These are phyloP conservation scores for Epistrophella euchroma DNA, from an alignment of 2,888 invertebrate genomes.

Conservation along the genomic window DNA sequence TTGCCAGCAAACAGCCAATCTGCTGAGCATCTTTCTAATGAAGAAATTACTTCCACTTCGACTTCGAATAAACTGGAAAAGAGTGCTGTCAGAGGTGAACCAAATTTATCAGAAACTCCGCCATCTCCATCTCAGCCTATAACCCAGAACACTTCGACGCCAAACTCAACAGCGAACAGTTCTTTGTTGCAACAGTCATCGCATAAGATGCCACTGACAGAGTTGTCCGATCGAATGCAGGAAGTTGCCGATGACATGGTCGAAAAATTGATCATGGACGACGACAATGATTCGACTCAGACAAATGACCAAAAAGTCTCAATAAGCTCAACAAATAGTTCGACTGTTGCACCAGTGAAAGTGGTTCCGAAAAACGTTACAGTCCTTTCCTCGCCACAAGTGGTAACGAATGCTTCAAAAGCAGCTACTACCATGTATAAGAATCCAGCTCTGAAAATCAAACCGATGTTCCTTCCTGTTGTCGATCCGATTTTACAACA, in stretches of 20 bases:
- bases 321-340: slow-evolving; percentile 36
- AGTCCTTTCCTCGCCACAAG: slow-evolving; percentile 53
- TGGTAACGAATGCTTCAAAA: slow-evolving; percentile 76
- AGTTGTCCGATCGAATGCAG: slow-evolving; percentile 85
- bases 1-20: neutral
- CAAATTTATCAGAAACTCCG: slow-evolving; percentile 40
- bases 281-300: slow-evolving; percentile 82
- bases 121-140: slow-evolving; percentile 32
- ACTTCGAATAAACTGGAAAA: slow-evolving; percentile 36
- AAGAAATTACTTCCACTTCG: slow-evolving; percentile 16
- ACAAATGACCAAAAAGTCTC: slow-evolving; percentile 44
- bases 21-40: slow-evolving; percentile 5
- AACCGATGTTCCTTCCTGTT: slow-evolving; percentile 60
- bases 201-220: slow-evolving; percentile 69
- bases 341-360: slow-evolving; percentile 32
- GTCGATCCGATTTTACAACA: slow-evolving; percentile 77
- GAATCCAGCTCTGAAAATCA: slow-evolving; percentile 42
- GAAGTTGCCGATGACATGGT: slow-evolving; percentile 90
- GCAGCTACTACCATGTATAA: slow-evolving; percentile 54
- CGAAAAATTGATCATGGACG: slow-evolving; percentile 90
- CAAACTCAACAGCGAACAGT: slow-evolving; percentile 22
- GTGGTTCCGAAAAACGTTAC: slow-evolving; percentile 51
- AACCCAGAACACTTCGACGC: slow-evolving; percentile 41
- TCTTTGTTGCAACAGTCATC: slow-evolving; percentile 31
- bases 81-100: slow-evolving; percentile 16